Percentiles rank a stretch among this genome's conserved stretches.
phyloP scores from a whole-genome alignment of 2,797 vertebrate genomes.

The Pelodytes ibericus region DNA sequence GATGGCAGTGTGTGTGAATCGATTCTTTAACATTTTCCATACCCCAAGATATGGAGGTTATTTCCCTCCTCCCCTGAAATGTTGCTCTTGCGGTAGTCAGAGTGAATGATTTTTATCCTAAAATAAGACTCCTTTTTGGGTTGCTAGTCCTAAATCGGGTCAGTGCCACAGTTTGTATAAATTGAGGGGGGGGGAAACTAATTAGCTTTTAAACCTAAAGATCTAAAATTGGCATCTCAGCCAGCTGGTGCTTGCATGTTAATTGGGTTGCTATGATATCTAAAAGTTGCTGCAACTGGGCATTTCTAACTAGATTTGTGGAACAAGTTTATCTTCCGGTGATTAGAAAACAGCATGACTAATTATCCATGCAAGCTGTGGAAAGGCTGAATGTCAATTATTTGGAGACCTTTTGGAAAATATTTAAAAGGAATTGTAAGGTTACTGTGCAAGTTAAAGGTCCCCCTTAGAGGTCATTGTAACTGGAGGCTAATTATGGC shows the following conservation, averaged over 20 bases:
- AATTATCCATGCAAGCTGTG: slow-evolving; percentile 55
- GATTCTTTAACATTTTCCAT: too few species aligned
- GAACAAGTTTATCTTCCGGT: slow-evolving; percentile 70
- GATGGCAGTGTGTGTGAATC: too few species aligned
- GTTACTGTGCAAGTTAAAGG: slow-evolving; percentile 23
- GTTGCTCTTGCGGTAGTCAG: too few species aligned
- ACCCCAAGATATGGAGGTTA: too few species aligned
- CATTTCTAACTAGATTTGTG: slow-evolving; percentile 60
- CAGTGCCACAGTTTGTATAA: slow-evolving; percentile 19
- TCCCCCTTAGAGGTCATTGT: slow-evolving; percentile 61
- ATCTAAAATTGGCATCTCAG: slow-evolving; percentile 9
- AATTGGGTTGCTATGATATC: slow-evolving; percentile 66
- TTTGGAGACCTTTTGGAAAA: slow-evolving; percentile 61
- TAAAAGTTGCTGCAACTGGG: slow-evolving; percentile 59
- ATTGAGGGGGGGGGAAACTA: slow-evolving; percentile 12
- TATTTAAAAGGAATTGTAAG: slow-evolving; percentile 55
- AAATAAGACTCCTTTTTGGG: neutral
- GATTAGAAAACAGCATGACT: slow-evolving; percentile 66
- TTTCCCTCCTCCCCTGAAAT: too few species aligned
- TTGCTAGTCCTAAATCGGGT: slow-evolving; percentile 25
- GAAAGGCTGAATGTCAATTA: slow-evolving; percentile 58
- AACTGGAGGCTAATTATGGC: slow-evolving; percentile 61
- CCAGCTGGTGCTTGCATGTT: slow-evolving; percentile 63
- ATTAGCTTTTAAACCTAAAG: slow-evolving; percentile 40
- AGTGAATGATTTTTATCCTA: neutral